phyloP scores from a whole-genome alignment of 2,888 invertebrate species.

The Drosophila subsilvestris region DNA sequence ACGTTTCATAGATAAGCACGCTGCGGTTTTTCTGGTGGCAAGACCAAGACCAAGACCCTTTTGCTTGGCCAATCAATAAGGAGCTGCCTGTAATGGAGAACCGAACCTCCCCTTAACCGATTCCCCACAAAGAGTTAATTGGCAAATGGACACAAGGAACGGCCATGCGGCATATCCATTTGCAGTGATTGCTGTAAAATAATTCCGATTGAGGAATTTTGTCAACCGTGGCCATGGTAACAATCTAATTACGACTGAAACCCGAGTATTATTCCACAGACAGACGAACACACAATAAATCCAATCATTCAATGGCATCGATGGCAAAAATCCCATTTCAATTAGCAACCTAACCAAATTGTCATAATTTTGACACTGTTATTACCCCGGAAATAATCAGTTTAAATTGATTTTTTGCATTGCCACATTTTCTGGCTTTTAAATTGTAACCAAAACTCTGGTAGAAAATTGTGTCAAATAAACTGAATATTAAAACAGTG shows the following conservation, averaged over 20 bases:
- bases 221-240: no score
- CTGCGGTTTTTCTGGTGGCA: slow-evolving; percentile 36
- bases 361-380: slow-evolving; percentile 29
- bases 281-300: slow-evolving; percentile 11
- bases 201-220: not conserved
- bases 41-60: no score
- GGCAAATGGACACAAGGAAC: slow-evolving; percentile 27
- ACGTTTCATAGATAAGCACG: slow-evolving; percentile 36
- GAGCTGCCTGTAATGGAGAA: not conserved
- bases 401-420: slow-evolving; percentile 45
- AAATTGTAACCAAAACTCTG: slow-evolving; percentile 3
- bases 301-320: not conserved
- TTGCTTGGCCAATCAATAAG: not conserved
- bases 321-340: slow-evolving; percentile 12
- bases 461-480: not conserved
- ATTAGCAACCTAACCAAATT: slow-evolving; percentile 27
- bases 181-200: slow-evolving; percentile 2
- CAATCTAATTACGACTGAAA: slow-evolving; percentile 14
- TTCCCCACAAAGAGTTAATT: slow-evolving; percentile 17
- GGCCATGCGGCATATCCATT: not conserved
- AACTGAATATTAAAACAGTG: not conserved
- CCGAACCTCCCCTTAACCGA: not conserved
- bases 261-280: not conserved
- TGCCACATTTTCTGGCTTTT: slow-evolving; percentile 10
- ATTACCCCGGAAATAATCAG: slow-evolving; percentile 25